Evolutionary conservation across 1,140 invertebrate genomes (phyloP), one percentile per base, ranked within the genome.

Genomic region (Eufriesea mexicana): DNA sequence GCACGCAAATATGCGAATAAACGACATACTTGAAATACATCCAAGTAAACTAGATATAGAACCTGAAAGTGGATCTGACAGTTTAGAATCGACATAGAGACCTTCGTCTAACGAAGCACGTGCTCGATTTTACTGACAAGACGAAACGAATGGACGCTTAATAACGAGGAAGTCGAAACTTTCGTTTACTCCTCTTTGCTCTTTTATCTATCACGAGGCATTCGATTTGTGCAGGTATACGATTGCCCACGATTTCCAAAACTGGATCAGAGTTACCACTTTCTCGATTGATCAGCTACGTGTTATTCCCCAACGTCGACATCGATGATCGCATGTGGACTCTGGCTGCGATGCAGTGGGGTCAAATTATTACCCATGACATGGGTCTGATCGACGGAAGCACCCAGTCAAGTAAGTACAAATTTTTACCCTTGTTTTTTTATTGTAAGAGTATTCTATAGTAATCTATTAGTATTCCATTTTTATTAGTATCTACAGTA

Each of bases 351-450:
- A 98, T 98, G 96, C 97, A 98, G 85, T 98, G 96, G 95, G 97
- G 97, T 14, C 98, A 98, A 92, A 97, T 98, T 73, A 96, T 98
- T 45, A 97, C 97, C 9, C 97, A 98, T 91, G 97, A 98, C 89
- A 97, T 98, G 96, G 97, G 96, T 67, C 94, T 97, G 92, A 96
- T 96, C 62, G 96, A 96, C 47, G 95, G 95, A 67, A 94, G 92
- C 51, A 96, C 96, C 9, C 97, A 97, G 93, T 95, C 96, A 42
- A 96, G 97, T 97, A 95, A 95, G 96, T 95, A 2, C 20, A 16
- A 35, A 20, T 35, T 10, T 42, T 10, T 2, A 20, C 7, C 8
- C 2, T 61, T 25, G 8, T 28, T 28, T 1, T 49, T 10, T 47
- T 47, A 47, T 47, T 1, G 47, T 47, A 9, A 47, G 7, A 47